Evolutionary conservation across 2,113 vertebrate genomes (phyloP).

Genomic region (Lepidothrix coronata): DNA sequence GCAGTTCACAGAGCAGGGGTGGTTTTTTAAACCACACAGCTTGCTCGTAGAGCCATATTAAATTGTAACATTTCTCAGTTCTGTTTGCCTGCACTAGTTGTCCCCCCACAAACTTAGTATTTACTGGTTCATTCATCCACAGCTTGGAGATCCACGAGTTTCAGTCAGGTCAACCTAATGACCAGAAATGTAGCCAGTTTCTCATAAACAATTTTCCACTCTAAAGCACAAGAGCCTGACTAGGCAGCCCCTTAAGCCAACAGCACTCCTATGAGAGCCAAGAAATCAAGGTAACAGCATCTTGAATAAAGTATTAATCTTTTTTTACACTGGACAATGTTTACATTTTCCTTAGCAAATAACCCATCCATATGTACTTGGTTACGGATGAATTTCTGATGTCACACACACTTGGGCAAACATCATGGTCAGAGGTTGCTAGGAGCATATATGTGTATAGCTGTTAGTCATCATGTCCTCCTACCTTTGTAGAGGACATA

Average conservation of each 20-base stretch:
- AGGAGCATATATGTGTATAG: neutral
- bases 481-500: neutral
- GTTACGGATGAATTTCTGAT: neutral
- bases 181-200: neutral
- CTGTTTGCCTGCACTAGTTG: neutral
- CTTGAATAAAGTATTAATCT: neutral
- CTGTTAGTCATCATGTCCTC: neutral
- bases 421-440: neutral
- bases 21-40: neutral
- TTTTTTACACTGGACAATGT: neutral
- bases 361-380: neutral
- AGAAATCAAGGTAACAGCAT: neutral
- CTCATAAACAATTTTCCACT: neutral
- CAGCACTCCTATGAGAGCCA: neutral
- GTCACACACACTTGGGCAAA: neutral
- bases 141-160: neutral
- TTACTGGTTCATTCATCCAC: neutral
- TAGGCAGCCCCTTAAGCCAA: neutral
- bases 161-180: neutral
- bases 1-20: neutral
- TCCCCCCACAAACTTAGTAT: neutral
- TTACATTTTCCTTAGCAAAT: slow-evolving; percentile 12
- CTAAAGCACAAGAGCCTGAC: neutral
- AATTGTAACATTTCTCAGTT: neutral
- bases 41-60: neutral